Base-by-base conservation (phyloP, 2,797 vertebrate species). In the Sebastes itinus region DNA sequence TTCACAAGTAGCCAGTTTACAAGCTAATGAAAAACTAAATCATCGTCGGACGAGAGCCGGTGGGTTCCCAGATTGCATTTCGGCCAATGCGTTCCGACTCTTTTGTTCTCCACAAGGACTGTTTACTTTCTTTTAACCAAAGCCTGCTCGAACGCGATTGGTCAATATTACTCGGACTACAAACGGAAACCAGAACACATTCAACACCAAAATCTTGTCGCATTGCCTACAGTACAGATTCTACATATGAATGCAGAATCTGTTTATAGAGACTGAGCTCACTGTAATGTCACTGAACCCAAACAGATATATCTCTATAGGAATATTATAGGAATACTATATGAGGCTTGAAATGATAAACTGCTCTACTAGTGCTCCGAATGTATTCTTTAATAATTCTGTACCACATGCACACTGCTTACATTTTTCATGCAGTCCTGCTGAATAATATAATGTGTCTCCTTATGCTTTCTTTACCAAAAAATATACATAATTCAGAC, bases 311-410 rank as follows among this genome's bases (percentile, higher is more conserved):
- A 16, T 60, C 33, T 32, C 33, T 38, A 30, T 10, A 55, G 9
- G 18, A 56, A 60, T 32, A 65, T 55, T 56, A 46, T 9, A 60
- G 14, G 12, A 74, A 64, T 12, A 25, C 18, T 56, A 52, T 13
- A 9, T 10, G 9, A 42, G 16, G 23, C 20, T 35, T 72, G 6
- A 68, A 71, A 74, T 63, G 27, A 80, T 68, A 69, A 85, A 70
- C 13, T 4, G 73, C 6, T 33, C 25, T 64, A 66, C 27, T 6
- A 58, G 35, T 14, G 18, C 54, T 18, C 7, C 0, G 4, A 18
- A 66, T 80, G 30, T 42, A 38, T 70, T 80, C 49, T 55, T 78
- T 60, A 83, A 86, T 69, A 60, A 62, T 72, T 71, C n/a, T 72
- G 18, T 42, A 56, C 23, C 75, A 68, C 16, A 49, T 11, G 11